Evolutionary conservation across 2,797 vertebrate genomes (phyloP), one percentile per base, ranked within the genome.

Genomic region (Ara ararauna): DNA sequence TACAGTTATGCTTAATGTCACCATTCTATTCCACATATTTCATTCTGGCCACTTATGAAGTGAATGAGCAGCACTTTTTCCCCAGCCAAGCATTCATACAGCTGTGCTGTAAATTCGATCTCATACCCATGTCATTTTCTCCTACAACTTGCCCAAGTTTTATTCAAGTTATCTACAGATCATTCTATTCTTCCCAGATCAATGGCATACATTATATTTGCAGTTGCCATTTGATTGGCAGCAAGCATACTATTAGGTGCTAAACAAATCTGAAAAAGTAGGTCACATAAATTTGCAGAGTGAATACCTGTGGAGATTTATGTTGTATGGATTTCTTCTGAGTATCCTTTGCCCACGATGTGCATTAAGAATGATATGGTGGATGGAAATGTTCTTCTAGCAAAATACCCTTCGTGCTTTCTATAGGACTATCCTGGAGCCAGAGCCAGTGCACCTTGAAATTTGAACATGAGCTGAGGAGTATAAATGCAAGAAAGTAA

Each of bases 171-270:
- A 78, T 91, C 78, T 83, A n/a, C 68, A 90, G 60, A 65, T 70
- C 13, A 0, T 92, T 96, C 80, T 91, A 24, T 87, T 93, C 74
- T 91, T 68, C 74, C 70, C 88, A 94, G 78, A 96, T 97, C 89
- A 97, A 97, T 56, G 38, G 81, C 70, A 74, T 93, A 50, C 76
- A 92, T 97, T 87, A 60, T 60, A 90, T 93, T 91, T 96, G 70
- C 75, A 81, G 81, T 78, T 97, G 86, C 94, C 47, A 29, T 92
- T 93, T 97, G 96, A 97, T 91, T 97, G 95, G 65, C 93, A 95
- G 80, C 58, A 94, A 83, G 93, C 38, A 71, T 67, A 70, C 72
- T 84, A 65, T 90, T 94, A 95, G 40, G 40, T 47, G 20, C 75
- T 80, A 93, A 97, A 92, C 40, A 81, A 81, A 94, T 56, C 56